These are phyloP conservation scores for Pegoplata infirma DNA, from an alignment of 2,888 invertebrate species.

Conservation along the genomic window DNA sequence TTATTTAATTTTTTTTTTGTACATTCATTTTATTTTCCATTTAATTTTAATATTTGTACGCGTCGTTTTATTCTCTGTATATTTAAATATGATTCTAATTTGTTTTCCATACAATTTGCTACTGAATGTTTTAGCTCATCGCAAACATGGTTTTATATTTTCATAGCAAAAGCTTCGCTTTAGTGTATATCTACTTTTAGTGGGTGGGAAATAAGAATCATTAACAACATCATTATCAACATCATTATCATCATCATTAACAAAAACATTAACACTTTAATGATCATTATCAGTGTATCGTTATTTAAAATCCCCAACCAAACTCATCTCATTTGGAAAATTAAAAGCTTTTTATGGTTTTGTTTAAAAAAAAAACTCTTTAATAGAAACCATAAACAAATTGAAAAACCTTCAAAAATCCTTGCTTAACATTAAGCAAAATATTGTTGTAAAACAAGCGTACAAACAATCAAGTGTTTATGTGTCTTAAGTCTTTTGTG, in stretches of 20 bases:
- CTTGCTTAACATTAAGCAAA: slow-evolving; percentile 16
- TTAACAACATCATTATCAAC: slow-evolving; percentile 40
- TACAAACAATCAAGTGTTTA: background rate
- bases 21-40: too few species aligned
- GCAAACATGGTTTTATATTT: slow-evolving; percentile 73
- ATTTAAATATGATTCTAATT: slow-evolving; percentile 53
- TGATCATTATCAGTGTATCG: slow-evolving; percentile 13
- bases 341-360: slow-evolving; percentile 46
- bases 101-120: slow-evolving; percentile 59
- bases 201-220: slow-evolving; percentile 64
- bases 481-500: slow-evolving; percentile 35
- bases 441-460: background rate
- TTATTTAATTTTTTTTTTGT: background rate
- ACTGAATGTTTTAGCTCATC: slow-evolving; percentile 64
- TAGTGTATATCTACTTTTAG: slow-evolving; percentile 36
- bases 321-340: slow-evolving; percentile 42
- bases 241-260: slow-evolving; percentile 41
- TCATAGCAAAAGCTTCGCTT: slow-evolving; percentile 65
- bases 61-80: slow-evolving; percentile 3
- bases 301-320: slow-evolving; percentile 8
- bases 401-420: slow-evolving; percentile 43
- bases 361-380: background rate
- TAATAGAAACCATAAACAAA: background rate
- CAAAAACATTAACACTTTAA: slow-evolving; percentile 47
- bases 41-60: background rate